These are phyloP conservation scores for Drosophila repletoides DNA, from an alignment of 1,140 invertebrate species.

Conservation along the genomic window DNA sequence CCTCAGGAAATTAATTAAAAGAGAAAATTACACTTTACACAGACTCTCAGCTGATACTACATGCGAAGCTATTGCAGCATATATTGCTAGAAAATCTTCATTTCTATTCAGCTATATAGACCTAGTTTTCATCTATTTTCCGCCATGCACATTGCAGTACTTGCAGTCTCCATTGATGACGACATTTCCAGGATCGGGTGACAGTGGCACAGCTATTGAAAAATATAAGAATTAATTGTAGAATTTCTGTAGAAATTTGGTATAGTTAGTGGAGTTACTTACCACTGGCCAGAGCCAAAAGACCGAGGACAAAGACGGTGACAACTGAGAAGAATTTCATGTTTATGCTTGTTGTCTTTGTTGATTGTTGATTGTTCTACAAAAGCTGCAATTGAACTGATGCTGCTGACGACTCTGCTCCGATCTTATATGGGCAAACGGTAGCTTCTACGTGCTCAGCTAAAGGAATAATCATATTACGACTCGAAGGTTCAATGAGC, in stretches of 20 bases:
- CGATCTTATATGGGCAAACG: slow-evolving; percentile 12
- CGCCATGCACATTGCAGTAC: slow-evolving; percentile 57
- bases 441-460: neutral
- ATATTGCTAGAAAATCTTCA: too few relatives aligned
- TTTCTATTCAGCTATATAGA: neutral
- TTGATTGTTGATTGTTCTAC: slow-evolving; percentile 21
- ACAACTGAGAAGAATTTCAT: slow-evolving; percentile 44
- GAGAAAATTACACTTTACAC: too few relatives aligned
- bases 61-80: too few relatives aligned
- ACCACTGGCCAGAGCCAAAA: slow-evolving; percentile 39
- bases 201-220: slow-evolving; percentile 47
- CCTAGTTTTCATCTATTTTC: slow-evolving; percentile 14
- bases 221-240: too few relatives aligned
- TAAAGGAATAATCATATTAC: too few relatives aligned
- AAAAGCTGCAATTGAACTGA: slow-evolving; percentile 26
- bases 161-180: slow-evolving; percentile 69
- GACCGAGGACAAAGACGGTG: slow-evolving; percentile 38
- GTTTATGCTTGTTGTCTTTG: slow-evolving; percentile 8
- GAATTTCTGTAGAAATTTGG: neutral
- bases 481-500: too few relatives aligned
- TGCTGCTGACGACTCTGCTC: neutral
- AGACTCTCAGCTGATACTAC: too few relatives aligned
- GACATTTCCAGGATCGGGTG: slow-evolving; percentile 64
- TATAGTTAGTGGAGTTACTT: neutral
- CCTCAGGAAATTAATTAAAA: too few relatives aligned